These are phyloP conservation scores for Himalopsyche kuldschensis DNA, from an alignment of 2,888 invertebrate species.

Conservation along the genomic window DNA sequence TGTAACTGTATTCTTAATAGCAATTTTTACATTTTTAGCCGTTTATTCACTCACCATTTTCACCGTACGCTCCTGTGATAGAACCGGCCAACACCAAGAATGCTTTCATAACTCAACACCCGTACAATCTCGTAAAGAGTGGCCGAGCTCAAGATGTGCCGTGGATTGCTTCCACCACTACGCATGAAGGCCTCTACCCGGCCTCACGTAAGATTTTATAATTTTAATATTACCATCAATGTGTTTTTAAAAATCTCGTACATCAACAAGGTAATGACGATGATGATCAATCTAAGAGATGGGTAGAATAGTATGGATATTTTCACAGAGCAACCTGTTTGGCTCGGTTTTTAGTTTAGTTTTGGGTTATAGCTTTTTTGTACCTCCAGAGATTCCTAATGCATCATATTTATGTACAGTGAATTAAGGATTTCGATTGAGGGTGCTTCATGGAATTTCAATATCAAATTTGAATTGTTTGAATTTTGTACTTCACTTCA, in stretches of 20 bases:
- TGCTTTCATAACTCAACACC: slow-evolving; percentile 69
- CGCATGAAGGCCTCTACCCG: slow-evolving; percentile 75
- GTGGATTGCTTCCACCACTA: slow-evolving; percentile 68
- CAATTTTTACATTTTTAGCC: slow-evolving; percentile 47
- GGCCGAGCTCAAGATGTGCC: slow-evolving; percentile 68
- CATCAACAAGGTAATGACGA: background rate
- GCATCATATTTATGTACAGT: background rate
- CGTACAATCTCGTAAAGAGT: slow-evolving; percentile 62
- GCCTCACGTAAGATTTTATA: slow-evolving; percentile 60
- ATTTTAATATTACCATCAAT: background rate
- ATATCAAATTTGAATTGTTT: too few relatives aligned
- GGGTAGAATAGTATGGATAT: too few relatives aligned
- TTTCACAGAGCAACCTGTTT: too few relatives aligned
- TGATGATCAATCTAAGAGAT: too few relatives aligned
- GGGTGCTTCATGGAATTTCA: too few relatives aligned
- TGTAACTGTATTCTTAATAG: too few relatives aligned
- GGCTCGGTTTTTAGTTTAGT: too few relatives aligned
- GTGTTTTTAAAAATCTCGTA: background rate
- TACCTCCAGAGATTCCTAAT: too few relatives aligned
- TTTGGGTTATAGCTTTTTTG: too few relatives aligned
- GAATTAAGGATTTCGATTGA: too few relatives aligned
- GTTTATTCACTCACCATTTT: slow-evolving; percentile 68
- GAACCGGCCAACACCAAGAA: slow-evolving; percentile 57
- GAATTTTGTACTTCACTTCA: too few relatives aligned
- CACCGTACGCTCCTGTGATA: slow-evolving; percentile 72